Evolutionary conservation across 2,797 vertebrate genomes (phyloP).

Genomic region (Pangasius larnaudii): DNA sequence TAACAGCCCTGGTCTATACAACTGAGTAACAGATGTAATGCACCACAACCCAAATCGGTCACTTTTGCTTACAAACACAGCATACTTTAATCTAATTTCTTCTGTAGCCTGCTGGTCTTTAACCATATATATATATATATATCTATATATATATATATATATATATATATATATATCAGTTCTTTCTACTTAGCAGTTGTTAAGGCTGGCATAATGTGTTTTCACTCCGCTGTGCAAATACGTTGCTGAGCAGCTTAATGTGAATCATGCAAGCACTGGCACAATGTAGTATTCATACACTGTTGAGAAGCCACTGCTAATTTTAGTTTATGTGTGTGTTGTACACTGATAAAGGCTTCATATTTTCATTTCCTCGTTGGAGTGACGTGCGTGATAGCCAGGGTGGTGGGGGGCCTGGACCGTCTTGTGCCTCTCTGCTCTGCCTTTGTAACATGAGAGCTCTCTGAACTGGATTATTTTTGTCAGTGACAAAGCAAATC

Average conservation of each 20-base stretch:
- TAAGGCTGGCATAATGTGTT: not conserved
- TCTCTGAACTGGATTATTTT: slow-evolving; percentile 14
- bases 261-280: slow-evolving; percentile 15
- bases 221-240: not conserved
- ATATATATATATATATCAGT: no score
- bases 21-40: not conserved
- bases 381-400: slow-evolving; percentile 6
- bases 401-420: not conserved
- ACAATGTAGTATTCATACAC: slow-evolving; percentile 14
- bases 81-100: not conserved
- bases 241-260: not conserved
- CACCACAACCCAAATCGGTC: not conserved
- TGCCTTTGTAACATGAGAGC: not conserved
- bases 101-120: not conserved
- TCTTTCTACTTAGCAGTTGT: not conserved
- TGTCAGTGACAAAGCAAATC: slow-evolving; percentile 8
- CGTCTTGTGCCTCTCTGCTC: not conserved
- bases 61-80: not conserved
- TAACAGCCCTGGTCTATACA: not conserved
- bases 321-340: slow-evolving; percentile 44
- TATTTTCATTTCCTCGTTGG: slow-evolving; percentile 38
- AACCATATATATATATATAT: no score
- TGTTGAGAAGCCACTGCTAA: slow-evolving; percentile 39
- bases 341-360: slow-evolving; percentile 41
- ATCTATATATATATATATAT: no score